Evolutionary conservation across 2,888 invertebrate genomes (phyloP).

Genomic region (Chironomus tentans): DNA sequence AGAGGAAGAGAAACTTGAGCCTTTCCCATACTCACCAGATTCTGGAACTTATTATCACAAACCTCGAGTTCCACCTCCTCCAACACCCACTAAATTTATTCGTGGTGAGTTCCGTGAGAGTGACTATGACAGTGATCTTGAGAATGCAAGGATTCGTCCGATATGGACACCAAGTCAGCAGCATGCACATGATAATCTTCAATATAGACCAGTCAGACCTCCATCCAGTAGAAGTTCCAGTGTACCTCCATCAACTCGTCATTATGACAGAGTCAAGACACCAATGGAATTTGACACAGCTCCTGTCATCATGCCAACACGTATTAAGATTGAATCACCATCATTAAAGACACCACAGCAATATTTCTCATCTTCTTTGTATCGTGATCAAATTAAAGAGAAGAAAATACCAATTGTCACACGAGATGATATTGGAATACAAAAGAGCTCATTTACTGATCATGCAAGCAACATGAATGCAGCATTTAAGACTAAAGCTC

Average conservation of each 20-base stretch:
- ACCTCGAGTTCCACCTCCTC: constrained; percentile 43
- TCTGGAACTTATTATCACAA: constrained; percentile 33
- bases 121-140: constrained; percentile 62
- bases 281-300: constrained; percentile 55
- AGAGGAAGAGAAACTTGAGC: constrained; percentile 36
- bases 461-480: constrained; percentile 52
- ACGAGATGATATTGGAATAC: constrained; percentile 39
- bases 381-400: constrained; percentile 30
- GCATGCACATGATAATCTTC: constrained; percentile 45
- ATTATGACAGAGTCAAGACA: constrained; percentile 45
- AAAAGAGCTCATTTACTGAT: constrained; percentile 36
- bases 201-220: constrained; percentile 53
- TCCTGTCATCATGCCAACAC: constrained; percentile 43
- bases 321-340: constrained; percentile 29
- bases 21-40: constrained; percentile 44
- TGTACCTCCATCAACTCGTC: constrained; percentile 38
- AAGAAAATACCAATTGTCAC: constrained; percentile 37
- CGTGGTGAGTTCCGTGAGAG: constrained; percentile 57
- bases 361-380: constrained; percentile 28
- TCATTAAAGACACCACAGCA: constrained; percentile 19
- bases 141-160: constrained; percentile 49
- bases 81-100: constrained; percentile 55
- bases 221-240: constrained; percentile 47
- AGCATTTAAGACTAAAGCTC: constrained; percentile 57
- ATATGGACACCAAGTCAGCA: constrained; percentile 54